Evolutionary conservation across 2,888 invertebrate species (phyloP).

Genomic region (Tridacna gigas): DNA sequence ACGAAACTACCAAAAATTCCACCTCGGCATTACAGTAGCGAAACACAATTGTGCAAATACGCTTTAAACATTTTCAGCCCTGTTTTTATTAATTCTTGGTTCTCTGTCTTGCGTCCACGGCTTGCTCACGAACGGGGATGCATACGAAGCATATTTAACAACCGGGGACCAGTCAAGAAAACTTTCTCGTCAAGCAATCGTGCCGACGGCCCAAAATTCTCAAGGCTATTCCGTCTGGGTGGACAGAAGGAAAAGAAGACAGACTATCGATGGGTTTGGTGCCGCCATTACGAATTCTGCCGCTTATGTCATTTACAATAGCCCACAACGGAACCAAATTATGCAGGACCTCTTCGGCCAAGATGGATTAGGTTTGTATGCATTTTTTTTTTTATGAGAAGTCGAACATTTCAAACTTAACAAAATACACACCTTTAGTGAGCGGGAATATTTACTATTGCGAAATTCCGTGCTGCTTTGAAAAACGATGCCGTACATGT

Average conservation of each 20-base stretch:
- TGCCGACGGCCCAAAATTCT: constrained; percentile 20
- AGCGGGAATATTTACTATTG: too few relatives aligned
- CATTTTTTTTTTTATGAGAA: neutral
- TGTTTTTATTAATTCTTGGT: neutral
- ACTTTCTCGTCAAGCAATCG: constrained; percentile 44
- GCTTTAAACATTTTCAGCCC: too few relatives aligned
- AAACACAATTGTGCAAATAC: too few relatives aligned
- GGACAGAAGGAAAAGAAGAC: constrained; percentile 57
- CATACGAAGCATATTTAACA: constrained; percentile 56
- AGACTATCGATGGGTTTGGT: constrained; percentile 66
- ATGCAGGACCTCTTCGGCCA: constrained; percentile 65
- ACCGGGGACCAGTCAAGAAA: constrained; percentile 60
- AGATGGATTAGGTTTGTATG: constrained; percentile 53
- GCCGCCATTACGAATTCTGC: constrained; percentile 67
- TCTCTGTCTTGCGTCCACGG: neutral
- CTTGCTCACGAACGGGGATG: constrained; percentile 20
- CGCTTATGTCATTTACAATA: constrained; percentile 67
- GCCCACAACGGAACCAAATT: constrained; percentile 62
- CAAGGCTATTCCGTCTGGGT: constrained; percentile 60
- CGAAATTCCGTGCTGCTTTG: too few relatives aligned
- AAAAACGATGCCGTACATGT: too few relatives aligned
- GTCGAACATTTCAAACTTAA: too few relatives aligned
- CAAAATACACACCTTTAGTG: too few relatives aligned
- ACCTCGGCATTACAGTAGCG: too few relatives aligned
- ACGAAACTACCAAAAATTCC: too few relatives aligned